Conservation (phyloP, 92 coral and sea anemone genomes). For the Epizoanthus illoricatus region DNA sequence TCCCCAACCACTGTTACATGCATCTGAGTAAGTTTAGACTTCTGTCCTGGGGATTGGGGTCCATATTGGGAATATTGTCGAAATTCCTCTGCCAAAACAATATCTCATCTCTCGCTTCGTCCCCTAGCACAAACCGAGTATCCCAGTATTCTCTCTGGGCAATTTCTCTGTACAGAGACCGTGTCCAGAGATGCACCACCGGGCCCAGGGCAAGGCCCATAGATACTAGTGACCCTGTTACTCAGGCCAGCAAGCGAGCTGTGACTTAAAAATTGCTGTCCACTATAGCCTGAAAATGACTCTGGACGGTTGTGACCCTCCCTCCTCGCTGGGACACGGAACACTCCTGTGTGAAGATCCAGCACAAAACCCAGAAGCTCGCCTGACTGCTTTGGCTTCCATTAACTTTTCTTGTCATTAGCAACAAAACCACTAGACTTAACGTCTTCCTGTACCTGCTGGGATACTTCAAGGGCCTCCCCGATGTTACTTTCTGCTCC, state of each 20-base stretch:
- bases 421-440: slow-evolving; percentile 55
- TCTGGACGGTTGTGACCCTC: slow-evolving; percentile 29
- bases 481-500: slow-evolving; percentile 42
- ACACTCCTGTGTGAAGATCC: slow-evolving; percentile 52
- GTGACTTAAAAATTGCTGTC: slow-evolving; percentile 30
- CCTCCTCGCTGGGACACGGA: slow-evolving; percentile 52
- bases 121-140: slow-evolving; percentile 23
- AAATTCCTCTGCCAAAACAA: slow-evolving; percentile 49
- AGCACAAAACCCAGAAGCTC: slow-evolving; percentile 62
- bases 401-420: slow-evolving; percentile 55
- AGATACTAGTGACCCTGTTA: slow-evolving; percentile 53
- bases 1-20: slow-evolving; percentile 66
- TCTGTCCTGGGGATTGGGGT: slow-evolving; percentile 52
- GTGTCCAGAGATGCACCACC: slow-evolving; percentile 61
- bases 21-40: slow-evolving; percentile 59
- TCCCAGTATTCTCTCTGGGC: slow-evolving; percentile 49
- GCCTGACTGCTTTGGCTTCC: slow-evolving; percentile 58
- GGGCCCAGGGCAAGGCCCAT: slow-evolving; percentile 67
- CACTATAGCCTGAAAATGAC: slow-evolving; percentile 22
- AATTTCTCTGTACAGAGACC: slow-evolving; percentile 45
- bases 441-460: slow-evolving; percentile 47
- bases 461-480: slow-evolving; percentile 45
- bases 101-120: slow-evolving; percentile 43
- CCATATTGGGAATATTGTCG: slow-evolving; percentile 57
- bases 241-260: slow-evolving; percentile 39